A percentile compares a stretch with the other conserved stretches of the same genome.
Conservation (phyloP, 2,113 vertebrate species). For the Hiodon tergisus region DNA sequence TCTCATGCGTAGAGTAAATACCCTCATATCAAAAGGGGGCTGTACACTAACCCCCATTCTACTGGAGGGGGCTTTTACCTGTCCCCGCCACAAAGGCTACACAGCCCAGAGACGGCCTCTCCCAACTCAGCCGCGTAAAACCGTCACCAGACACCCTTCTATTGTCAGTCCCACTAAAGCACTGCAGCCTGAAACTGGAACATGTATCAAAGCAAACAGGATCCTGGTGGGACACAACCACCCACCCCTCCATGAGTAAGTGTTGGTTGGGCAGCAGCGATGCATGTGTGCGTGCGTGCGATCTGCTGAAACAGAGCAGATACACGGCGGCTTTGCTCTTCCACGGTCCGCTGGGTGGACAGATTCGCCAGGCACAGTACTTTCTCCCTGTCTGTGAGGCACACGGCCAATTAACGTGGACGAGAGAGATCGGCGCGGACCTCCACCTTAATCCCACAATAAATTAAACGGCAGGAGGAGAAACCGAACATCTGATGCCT, state of each 20-base stretch:
- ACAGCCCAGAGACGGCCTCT: no score
- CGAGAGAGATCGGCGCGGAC: slow-evolving; percentile 55
- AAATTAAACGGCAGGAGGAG: slow-evolving; percentile 64
- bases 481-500: slow-evolving; percentile 61
- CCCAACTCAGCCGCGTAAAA: slow-evolving; percentile 1
- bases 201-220: not conserved
- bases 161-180: not conserved
- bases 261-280: no score
- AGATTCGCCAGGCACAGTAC: not conserved
- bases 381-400: not conserved
- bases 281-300: no score
- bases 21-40: no score
- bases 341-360: not conserved
- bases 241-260: no score
- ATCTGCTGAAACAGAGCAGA: not conserved
- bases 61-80: no score
- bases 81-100: no score
- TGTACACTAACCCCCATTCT: no score
- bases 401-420: slow-evolving; percentile 29
- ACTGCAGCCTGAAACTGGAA: not conserved
- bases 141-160: not conserved
- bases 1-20: no score
- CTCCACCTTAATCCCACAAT: slow-evolving; percentile 55
- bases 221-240: no score
- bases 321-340: not conserved